Evolutionary conservation across 2,113 vertebrate genomes (phyloP).

Genomic region (Micronisus gabar): DNA sequence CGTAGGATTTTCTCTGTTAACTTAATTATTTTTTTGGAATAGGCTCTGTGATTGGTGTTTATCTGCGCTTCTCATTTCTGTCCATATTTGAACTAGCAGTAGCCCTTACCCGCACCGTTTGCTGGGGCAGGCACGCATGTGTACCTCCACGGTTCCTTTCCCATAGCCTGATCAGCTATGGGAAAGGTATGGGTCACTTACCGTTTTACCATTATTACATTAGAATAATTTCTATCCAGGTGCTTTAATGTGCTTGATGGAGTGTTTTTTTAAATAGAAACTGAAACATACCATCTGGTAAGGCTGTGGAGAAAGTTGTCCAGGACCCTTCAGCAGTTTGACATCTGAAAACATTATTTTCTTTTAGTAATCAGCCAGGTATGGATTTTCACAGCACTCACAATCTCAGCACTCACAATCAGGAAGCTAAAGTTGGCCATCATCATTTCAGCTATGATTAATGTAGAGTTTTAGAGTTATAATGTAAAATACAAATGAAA

Average conservation of each 20-base stretch:
- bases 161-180: not conserved
- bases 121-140: not conserved
- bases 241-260: not conserved
- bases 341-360: not conserved
- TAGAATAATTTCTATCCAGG: not conserved
- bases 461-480: not conserved
- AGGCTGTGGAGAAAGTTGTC: not conserved
- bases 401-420: not conserved
- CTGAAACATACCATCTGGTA: not conserved
- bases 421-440: not conserved
- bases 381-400: not conserved
- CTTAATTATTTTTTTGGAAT: not conserved
- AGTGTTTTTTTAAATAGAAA: not conserved
- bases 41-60: not conserved
- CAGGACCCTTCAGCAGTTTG: not conserved
- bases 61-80: not conserved
- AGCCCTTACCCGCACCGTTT: rapidly evolving
- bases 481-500: not conserved
- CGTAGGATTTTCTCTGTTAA: not conserved
- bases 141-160: not conserved
- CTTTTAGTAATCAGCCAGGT: not conserved
- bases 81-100: not conserved
- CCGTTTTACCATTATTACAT: not conserved
- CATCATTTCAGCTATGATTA: not conserved
- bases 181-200: not conserved